Evolutionary conservation across 2,888 invertebrate species (phyloP).

Genomic region (Drosophila anomelani): DNA sequence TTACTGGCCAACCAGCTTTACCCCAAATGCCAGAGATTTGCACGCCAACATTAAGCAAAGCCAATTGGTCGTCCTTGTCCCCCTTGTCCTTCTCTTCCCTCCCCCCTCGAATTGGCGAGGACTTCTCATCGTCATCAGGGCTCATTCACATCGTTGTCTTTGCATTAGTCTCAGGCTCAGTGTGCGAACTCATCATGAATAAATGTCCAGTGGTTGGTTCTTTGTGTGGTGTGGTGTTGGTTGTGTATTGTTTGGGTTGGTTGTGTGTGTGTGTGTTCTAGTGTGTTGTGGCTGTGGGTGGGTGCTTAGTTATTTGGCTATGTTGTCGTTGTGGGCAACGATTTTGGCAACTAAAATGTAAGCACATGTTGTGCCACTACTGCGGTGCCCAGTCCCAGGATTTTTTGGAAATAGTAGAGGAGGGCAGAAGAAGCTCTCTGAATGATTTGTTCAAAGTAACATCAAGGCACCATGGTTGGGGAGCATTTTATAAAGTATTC

Average conservation of each 20-base stretch:
- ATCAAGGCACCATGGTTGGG: background rate
- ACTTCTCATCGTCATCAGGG: slow-evolving; percentile 42
- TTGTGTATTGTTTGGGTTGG: slow-evolving; percentile 11
- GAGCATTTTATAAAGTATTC: background rate
- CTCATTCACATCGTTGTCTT: slow-evolving; percentile 51
- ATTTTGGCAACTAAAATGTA: slow-evolving; percentile 67
- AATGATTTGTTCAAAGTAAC: slow-evolving; percentile 11
- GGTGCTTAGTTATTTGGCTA: slow-evolving; percentile 50
- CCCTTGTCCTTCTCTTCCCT: background rate
- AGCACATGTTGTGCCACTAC: slow-evolving; percentile 64
- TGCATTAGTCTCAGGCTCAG: slow-evolving; percentile 45
- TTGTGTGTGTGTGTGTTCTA: no score
- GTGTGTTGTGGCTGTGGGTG: slow-evolving; percentile 19
- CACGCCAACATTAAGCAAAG: slow-evolving; percentile 75
- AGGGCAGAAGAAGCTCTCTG: slow-evolving; percentile 16
- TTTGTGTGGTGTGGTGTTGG: slow-evolving; percentile 3
- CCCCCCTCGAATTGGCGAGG: slow-evolving; percentile 33
- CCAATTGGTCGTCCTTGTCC: slow-evolving; percentile 67
- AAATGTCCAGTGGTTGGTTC: slow-evolving; percentile 64
- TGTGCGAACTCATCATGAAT: slow-evolving; percentile 66
- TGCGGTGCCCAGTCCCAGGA: slow-evolving; percentile 12
- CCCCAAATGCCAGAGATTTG: slow-evolving; percentile 75
- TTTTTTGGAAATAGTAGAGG: slow-evolving; percentile 42
- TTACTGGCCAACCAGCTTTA: slow-evolving; percentile 28
- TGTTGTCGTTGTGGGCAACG: slow-evolving; percentile 54